A percentile compares a stretch with the other conserved stretches of the same genome.
Evolutionary conservation across 2,113 vertebrate genomes (phyloP).

Genomic region (Holacanthus passer): DNA sequence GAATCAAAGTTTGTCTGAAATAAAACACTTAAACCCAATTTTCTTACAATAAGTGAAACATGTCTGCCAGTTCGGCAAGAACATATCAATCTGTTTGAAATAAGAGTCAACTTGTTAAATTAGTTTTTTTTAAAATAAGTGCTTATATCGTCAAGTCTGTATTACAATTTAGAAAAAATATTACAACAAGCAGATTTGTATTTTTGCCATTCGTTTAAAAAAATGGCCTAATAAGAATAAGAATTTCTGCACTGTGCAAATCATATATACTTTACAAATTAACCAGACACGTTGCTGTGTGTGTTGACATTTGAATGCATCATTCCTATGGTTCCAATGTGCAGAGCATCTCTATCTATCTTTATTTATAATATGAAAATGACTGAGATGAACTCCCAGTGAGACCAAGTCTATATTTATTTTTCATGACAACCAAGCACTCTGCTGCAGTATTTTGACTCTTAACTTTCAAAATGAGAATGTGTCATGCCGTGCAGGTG

Average conservation of each 20-base stretch:
- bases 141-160: neutral
- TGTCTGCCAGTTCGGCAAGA: neutral
- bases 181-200: neutral
- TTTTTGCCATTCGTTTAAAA: neutral
- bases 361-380: neutral
- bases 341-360: neutral
- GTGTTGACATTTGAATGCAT: neutral
- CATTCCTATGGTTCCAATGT: neutral
- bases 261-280: too few species aligned
- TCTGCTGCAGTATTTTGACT: neutral
- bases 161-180: neutral
- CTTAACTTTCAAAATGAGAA: neutral
- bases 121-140: neutral
- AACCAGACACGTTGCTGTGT: too few species aligned
- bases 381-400: neutral
- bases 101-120: neutral
- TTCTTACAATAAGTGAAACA: neutral
- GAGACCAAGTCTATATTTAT: too few species aligned
- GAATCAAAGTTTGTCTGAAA: neutral
- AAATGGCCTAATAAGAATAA: neutral
- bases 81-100: neutral
- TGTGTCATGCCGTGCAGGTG: neutral
- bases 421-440: neutral
- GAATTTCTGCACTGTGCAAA: too few species aligned
- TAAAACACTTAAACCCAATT: neutral